phyloP scores from a whole-genome alignment of 1,140 invertebrate genomes.

The Megalonaias nervosa region DNA sequence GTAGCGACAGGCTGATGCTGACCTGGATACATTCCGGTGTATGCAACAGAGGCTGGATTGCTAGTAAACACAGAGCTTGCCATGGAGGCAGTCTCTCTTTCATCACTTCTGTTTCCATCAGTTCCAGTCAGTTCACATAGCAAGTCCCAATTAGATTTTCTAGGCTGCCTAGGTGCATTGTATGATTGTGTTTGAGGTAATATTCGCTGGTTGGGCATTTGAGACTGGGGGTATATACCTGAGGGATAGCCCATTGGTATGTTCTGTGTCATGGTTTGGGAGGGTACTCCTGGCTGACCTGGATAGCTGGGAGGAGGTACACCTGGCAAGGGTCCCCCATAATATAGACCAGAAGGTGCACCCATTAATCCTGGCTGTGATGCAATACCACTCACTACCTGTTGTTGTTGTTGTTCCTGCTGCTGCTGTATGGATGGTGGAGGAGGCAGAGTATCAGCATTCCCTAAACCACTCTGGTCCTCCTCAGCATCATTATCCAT shows the following conservation, averaged over 20 bases:
- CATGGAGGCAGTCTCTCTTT: slow-evolving; percentile 40
- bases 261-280: slow-evolving; percentile 5
- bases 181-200: slow-evolving; percentile 1
- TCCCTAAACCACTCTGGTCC: slow-evolving; percentile 18
- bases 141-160: slow-evolving; percentile 51
- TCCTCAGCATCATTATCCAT: slow-evolving; percentile 18
- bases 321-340: not conserved
- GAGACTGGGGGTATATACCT: slow-evolving; percentile 2
- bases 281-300: slow-evolving; percentile 17
- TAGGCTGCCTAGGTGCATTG: slow-evolving; percentile 24
- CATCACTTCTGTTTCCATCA: slow-evolving; percentile 29
- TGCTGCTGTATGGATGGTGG: slow-evolving; percentile 16
- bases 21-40: not conserved
- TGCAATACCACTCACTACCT: not conserved
- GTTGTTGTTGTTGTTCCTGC: not conserved
- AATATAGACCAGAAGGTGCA: no score
- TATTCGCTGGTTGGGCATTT: not conserved
- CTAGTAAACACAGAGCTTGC: slow-evolving; percentile 51
- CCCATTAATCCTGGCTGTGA: no score
- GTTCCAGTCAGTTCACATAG: slow-evolving; percentile 43
- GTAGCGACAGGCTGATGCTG: slow-evolving; percentile 1
- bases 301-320: slow-evolving; percentile 9
- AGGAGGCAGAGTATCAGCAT: slow-evolving; percentile 20
- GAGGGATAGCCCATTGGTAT: slow-evolving; percentile 6
- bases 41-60: slow-evolving; percentile 30